Percentiles rank a stretch among this genome's conserved stretches.
phyloP scores from a whole-genome alignment of 2,113 vertebrate species.

The Butorides virescens region DNA sequence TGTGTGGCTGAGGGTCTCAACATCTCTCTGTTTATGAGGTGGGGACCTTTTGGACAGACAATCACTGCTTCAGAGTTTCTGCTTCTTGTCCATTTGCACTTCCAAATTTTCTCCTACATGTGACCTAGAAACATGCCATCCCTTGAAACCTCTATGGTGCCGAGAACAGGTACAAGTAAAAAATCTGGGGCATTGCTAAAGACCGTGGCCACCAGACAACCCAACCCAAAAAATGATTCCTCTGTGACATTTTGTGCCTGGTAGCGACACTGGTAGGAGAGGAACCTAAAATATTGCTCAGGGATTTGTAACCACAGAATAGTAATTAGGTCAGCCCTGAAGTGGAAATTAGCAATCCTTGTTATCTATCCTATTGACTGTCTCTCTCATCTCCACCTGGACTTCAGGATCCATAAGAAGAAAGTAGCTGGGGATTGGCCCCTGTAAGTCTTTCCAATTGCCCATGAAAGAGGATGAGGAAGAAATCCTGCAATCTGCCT shows the following conservation, averaged over 20 bases:
- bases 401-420: not conserved
- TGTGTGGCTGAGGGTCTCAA: not conserved
- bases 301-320: not conserved
- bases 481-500: not conserved
- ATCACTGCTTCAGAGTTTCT: not conserved
- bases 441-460: not conserved
- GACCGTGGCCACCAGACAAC: not conserved
- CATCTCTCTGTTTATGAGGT: not conserved
- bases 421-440: not conserved
- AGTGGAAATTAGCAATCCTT: not conserved
- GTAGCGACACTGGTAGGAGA: not conserved
- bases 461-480: not conserved
- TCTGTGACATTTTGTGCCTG: not conserved
- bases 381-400: not conserved
- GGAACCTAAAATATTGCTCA: not conserved
- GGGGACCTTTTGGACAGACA: not conserved
- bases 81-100: not conserved
- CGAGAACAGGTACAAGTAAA: accelerated
- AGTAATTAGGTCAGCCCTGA: not conserved
- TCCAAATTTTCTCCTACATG: not conserved
- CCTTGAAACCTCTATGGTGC: not conserved
- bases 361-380: not conserved
- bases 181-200: not conserved
- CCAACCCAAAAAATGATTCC: accelerated
- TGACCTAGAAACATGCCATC: not conserved